phyloP scores from a whole-genome alignment of 2,797 vertebrate species.

The Sebastes taczanowskii region DNA sequence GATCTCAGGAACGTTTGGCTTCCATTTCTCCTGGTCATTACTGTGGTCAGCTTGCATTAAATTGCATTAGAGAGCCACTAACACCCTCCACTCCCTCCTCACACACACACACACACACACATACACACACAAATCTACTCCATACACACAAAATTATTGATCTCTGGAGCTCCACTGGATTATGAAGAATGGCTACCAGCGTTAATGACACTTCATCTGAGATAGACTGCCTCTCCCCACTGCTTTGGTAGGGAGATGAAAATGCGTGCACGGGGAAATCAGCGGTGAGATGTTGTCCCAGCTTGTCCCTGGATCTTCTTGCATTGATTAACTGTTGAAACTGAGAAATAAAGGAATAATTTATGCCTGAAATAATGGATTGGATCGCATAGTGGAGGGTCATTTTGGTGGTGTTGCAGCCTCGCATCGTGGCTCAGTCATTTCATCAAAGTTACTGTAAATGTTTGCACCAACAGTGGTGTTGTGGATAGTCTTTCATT shows the following conservation, averaged over 20 bases:
- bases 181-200: conserved; percentile 72
- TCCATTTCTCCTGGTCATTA: conserved; percentile 63
- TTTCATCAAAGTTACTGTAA: conserved; percentile 25
- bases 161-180: conserved; percentile 62
- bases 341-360: conserved; percentile 47
- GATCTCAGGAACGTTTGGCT: conserved; percentile 42
- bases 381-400: conserved; percentile 34
- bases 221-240: conserved; percentile 52
- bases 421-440: background rate
- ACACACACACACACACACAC: background rate
- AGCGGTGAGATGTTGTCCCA: conserved; percentile 52
- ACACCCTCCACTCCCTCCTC: conserved; percentile 22
- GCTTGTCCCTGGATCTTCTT: conserved; percentile 47
- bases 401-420: conserved; percentile 22
- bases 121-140: conserved; percentile 1
- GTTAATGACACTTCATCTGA: conserved; percentile 71
- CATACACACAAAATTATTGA: conserved; percentile 62
- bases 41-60: conserved; percentile 68
- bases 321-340: conserved; percentile 63
- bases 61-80: conserved; percentile 63
- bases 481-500: conserved; percentile 16
- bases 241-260: conserved; percentile 36
- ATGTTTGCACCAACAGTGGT: conserved; percentile 4
- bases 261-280: conserved; percentile 66
- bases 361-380: conserved; percentile 44